These are phyloP conservation scores for Ennomos erosarius DNA, from an alignment of 2,888 invertebrate species.

Conservation along the genomic window DNA sequence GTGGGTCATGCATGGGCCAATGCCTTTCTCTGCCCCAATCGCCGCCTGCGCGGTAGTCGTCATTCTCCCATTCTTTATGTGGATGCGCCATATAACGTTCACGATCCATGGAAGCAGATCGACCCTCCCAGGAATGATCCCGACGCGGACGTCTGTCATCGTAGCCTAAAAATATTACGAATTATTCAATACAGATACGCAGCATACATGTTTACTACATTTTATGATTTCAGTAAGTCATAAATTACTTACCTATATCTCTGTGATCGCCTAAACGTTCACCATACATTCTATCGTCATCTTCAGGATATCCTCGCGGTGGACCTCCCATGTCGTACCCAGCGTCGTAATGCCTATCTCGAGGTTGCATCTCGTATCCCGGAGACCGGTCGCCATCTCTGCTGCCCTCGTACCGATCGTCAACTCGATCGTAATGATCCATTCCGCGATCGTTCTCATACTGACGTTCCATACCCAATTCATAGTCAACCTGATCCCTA, in stretches of 20 bases:
- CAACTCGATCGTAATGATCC: conserved; percentile 80
- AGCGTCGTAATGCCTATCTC: conserved; percentile 79
- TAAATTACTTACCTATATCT: conserved; percentile 67
- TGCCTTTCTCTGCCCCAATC: conserved; percentile 81
- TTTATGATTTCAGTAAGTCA: conserved; percentile 10
- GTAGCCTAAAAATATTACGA: conserved; percentile 58
- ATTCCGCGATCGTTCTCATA: conserved; percentile 79
- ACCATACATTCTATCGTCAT: conserved; percentile 83
- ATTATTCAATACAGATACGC: conserved; percentile 32
- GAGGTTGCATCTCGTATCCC: conserved; percentile 67
- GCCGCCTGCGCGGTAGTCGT: conserved; percentile 82
- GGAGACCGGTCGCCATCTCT: conserved; percentile 79
- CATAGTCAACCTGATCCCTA: conserved; percentile 79
- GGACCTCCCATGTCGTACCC: conserved; percentile 78
- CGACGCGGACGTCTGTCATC: conserved; percentile 81
- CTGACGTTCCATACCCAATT: conserved; percentile 66
- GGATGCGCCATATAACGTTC: conserved; percentile 76
- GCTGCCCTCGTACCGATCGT: conserved; percentile 76
- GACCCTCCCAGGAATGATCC: conserved; percentile 85
- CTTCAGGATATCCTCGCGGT: conserved; percentile 79
- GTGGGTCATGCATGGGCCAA: conserved; percentile 79
- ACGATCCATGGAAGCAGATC: conserved; percentile 76
- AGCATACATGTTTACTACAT: background rate
- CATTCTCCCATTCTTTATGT: conserved; percentile 81
- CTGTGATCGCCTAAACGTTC: conserved; percentile 77